Evolutionary conservation across 2,888 invertebrate species (phyloP).

Genomic region (Drosophila lacicola): DNA sequence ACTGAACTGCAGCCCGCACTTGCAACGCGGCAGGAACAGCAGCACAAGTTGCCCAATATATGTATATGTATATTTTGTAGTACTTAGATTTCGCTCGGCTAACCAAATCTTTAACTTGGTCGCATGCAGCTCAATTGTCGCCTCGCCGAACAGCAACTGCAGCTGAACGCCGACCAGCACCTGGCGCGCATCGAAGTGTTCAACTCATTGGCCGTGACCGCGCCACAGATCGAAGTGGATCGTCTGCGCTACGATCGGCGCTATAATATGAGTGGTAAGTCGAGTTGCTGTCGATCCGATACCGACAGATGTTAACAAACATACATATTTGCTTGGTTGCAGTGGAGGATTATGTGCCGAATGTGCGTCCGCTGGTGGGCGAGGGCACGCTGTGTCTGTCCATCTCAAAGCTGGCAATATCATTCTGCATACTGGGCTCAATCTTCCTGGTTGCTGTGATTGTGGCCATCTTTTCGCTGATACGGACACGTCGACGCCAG

Average conservation of each 20-base stretch:
- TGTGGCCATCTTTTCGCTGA: constrained; percentile 89
- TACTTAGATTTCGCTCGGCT: not conserved
- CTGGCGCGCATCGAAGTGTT: constrained; percentile 89
- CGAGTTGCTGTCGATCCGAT: not conserved
- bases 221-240: constrained; percentile 91
- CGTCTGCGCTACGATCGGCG: constrained; percentile 82
- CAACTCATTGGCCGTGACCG: constrained; percentile 92
- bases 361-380: constrained; percentile 75
- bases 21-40: constrained; percentile 11
- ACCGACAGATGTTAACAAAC: too few species aligned
- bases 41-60: constrained; percentile 41
- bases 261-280: constrained; percentile 83
- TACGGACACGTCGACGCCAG: constrained; percentile 86
- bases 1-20: constrained; percentile 73
- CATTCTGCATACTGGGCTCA: constrained; percentile 90
- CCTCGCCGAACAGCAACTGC: constrained; percentile 76
- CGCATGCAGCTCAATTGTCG: constrained; percentile 84
- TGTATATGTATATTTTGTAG: too few species aligned
- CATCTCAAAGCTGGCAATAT: constrained; percentile 91
- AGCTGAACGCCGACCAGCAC: constrained; percentile 83
- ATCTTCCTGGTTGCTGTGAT: constrained; percentile 90
- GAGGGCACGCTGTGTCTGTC: constrained; percentile 89
- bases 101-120: constrained; percentile 30
- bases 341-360: constrained; percentile 83
- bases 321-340: constrained; percentile 25